Conservation (phyloP, 2,888 invertebrate species). For the Apotomis turbidana region DNA sequence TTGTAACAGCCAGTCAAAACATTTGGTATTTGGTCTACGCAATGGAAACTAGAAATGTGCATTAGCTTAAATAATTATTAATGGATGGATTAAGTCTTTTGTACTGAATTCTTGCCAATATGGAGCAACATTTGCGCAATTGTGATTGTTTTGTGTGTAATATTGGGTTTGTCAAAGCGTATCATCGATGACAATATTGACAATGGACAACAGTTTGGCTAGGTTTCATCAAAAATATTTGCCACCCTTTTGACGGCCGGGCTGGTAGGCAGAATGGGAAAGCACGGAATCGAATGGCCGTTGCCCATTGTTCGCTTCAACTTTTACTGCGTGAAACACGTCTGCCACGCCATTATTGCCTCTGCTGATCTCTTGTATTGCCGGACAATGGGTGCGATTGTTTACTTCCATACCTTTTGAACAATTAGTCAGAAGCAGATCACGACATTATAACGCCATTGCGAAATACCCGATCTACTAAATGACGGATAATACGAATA, state of each 20-base stretch:
- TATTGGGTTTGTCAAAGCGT: neutral
- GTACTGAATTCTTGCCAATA: neutral
- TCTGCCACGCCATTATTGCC: conserved; percentile 63
- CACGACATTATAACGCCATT: conserved; percentile 53
- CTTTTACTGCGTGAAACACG: conserved; percentile 69
- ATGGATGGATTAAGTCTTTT: neutral
- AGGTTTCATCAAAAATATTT: conserved; percentile 28
- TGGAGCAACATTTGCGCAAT: neutral
- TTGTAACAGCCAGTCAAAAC: conserved; percentile 14
- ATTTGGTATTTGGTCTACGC: conserved; percentile 29
- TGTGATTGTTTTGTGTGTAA: no score
- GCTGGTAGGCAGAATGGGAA: conserved; percentile 55
- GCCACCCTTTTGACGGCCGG: conserved; percentile 37
- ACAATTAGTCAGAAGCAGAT: conserved; percentile 65
- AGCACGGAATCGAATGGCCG: conserved; percentile 69
- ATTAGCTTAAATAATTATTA: conserved; percentile 5
- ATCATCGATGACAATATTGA: neutral
- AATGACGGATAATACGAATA: conserved; percentile 28
- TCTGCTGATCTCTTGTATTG: conserved; percentile 55
- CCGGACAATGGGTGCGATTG: conserved; percentile 71
- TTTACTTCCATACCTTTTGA: conserved; percentile 55
- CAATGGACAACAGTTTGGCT: conserved; percentile 16
- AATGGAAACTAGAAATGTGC: conserved; percentile 22
- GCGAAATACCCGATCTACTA: conserved; percentile 34
- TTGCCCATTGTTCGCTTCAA: conserved; percentile 68